Base-by-base conservation (phyloP, 2,113 vertebrate species). In the Scopus umbretta region DNA sequence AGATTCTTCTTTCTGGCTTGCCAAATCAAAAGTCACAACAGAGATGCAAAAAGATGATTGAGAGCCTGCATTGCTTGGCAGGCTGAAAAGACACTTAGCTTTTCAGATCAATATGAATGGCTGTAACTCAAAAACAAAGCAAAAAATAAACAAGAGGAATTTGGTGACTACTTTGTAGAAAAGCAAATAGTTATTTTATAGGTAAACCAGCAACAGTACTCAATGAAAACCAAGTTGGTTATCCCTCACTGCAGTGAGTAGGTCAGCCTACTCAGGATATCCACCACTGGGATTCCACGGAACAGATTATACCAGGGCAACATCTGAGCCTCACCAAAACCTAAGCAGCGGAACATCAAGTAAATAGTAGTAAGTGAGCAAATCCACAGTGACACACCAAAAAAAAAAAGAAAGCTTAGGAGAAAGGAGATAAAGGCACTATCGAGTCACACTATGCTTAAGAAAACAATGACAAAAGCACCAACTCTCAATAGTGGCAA, bases 191-290 rank as follows among this genome's bases (percentile, higher is more conserved):
- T 7, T 43, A 42, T 26, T 71, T 53, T 34, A 12, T 20, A 61
- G 23, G 45, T 71, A 42, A 71, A 76, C 17, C 26, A 75, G 38
- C 32, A 71, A 16, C 32, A 67, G 6, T 1, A 14, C 1, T 19
- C 5, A 42, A n/a, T 8, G 59, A 80, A 56, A 70, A 1, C 26
- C 40, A 71, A 42, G 30, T 1, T n/a, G n/a, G n/a, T n/a, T n/a
- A n/a, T n/a, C n/a, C n/a, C n/a, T n/a, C n/a, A n/a, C 26, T 3
- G 5, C 30, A 53, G 8, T 2, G 25, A 40, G 2, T 61, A 32
- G n/a, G 12, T 5, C 62, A 83, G 19, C 3, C 50, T 38, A 13
- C 0, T 4, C 34, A n/a, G 40, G 19, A 32, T 13, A 58, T 19
- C 72, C 52, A 79, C 4, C 32, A 13, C 45, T 18, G 22, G 25